Evolutionary conservation across 2,888 invertebrate species (phyloP), one percentile per base, ranked within the genome.

Genomic region (Micoletzkya japonica): DNA sequence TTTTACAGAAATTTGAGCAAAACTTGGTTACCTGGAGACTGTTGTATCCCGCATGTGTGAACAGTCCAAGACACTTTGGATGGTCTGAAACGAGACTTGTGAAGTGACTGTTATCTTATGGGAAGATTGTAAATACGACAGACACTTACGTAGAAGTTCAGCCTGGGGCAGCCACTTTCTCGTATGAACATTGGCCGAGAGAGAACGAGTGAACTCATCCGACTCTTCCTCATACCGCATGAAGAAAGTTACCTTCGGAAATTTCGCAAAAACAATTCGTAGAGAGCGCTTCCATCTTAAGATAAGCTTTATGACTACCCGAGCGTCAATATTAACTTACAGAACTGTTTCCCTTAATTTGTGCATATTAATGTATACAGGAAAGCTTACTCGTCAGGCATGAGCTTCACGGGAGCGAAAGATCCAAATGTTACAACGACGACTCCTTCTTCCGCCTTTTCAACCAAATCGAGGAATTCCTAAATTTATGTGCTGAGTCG

Each of bases 41-140:
- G 34, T 73, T 73, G 61, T 73, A 73, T 49, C 73, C 73, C 17
- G 59, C 73, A 58, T 73, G 73, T n/a, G 67, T 71, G 34, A 73
- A 71, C 37, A 73, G 61, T 32, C 71, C 71, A 36, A 52, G 60
- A 37, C 67, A 64, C 20, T 66, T 71, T 14, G 56, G 57, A 39
- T 73, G 70, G 14, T 68, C 64, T 64, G 36, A 17, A 52, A 57
- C 30, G 17, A 32, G 14, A n/a, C 17, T 14, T n/a, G 6, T 26
- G 20, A 32, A 2, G 34, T 28, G 26, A 32, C 10, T 2, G 10
- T n/a, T n/a, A n/a, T n/a, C 1, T 37, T 7, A 36, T 6, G 34
- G 37, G 24, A n/a, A 14, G 59, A 37, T 26, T 6, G 24, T 7
- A 52, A 39, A 39, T 39, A 39, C 39, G 39, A 39, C 2, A n/a